phyloP scores from a whole-genome alignment of 2,888 invertebrate species.

The Zaprionus bogoriensis region DNA sequence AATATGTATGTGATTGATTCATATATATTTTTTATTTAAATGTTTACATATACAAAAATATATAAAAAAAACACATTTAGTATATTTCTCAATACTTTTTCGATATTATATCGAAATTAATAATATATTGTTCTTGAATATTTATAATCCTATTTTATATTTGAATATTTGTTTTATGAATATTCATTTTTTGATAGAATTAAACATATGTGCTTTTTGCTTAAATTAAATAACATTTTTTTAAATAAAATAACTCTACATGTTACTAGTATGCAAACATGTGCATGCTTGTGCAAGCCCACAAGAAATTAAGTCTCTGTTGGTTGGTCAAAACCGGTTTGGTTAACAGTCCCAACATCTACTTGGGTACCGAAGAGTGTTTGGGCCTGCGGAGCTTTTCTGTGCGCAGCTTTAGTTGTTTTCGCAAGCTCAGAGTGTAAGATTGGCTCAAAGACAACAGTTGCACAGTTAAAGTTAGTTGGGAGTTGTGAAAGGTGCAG shows the following conservation, averaged over 20 bases:
- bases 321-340: conserved; percentile 49
- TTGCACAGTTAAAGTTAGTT: conserved; percentile 38
- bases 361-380: conserved; percentile 24
- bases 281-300: not conserved
- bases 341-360: conserved; percentile 3
- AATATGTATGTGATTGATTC: too few relatives aligned
- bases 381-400: conserved; percentile 42
- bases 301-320: conserved; percentile 23
- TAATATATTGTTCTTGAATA: too few relatives aligned
- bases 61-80: too few relatives aligned
- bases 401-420: conserved; percentile 25
- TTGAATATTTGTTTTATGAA: too few relatives aligned
- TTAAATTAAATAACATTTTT: too few relatives aligned
- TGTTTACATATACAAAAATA: too few relatives aligned
- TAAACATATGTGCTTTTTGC: too few relatives aligned
- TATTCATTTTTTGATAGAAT: too few relatives aligned
- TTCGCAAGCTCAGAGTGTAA: conserved; percentile 18
- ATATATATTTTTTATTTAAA: too few relatives aligned
- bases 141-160: too few relatives aligned
- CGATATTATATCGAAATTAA: too few relatives aligned
- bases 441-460: conserved; percentile 17
- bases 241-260: not conserved
- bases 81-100: too few relatives aligned
- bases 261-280: not conserved
- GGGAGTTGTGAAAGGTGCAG: conserved; percentile 34